Evolutionary conservation across 2,113 vertebrate species (phyloP), one percentile per base, ranked within the genome.

Genomic region (Tauraco erythrolophus): DNA sequence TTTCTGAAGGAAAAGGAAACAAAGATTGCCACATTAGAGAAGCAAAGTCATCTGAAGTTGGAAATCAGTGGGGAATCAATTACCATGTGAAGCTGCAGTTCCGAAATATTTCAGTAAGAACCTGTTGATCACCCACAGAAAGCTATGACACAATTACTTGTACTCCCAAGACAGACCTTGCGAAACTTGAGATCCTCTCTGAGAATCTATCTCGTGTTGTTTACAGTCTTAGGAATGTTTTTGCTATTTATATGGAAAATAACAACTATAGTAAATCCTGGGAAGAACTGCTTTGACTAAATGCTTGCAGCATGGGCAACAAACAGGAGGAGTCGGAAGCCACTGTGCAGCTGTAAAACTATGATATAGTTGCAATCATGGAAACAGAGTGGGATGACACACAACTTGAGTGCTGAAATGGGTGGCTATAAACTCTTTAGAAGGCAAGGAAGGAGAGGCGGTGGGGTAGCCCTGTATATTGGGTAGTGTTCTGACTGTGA

Each of bases 1-100:
- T 94, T 94, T 87, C 77, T 64, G 51, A 87, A 74, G 27, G 6
- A 66, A 96, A 89, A 71, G 81, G 51, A 78, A 94, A 81, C 18
- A 39, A 88, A 9, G 43, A 60, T 93, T 93, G 43, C 17, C 39
- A 56, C 14, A 60, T 51, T 50, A 91, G 35, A 95, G 61, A 83
- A 75, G 5, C 0, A 3, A 86, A 92, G 30, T 43, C 14, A 86
- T 91, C 25, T 87, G 68, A 77, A 87, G 72, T 16, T 87, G 51
- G 37, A 81, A 91, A 69, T 30, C 57, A 56, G 35, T 58, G 51
- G 57, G 15, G 35, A 95, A 84, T 81, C 62, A 87, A 77, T 46
- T 79, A 80, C 54, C 25, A 64, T 31, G 9, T 64, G 25, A 79
- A 89, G 8, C 11, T 75, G 25, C 8, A 81, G 60, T 64, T 66